Conservation (phyloP, 2,113 vertebrate genomes). For the Bambusicola thoracicus region DNA sequence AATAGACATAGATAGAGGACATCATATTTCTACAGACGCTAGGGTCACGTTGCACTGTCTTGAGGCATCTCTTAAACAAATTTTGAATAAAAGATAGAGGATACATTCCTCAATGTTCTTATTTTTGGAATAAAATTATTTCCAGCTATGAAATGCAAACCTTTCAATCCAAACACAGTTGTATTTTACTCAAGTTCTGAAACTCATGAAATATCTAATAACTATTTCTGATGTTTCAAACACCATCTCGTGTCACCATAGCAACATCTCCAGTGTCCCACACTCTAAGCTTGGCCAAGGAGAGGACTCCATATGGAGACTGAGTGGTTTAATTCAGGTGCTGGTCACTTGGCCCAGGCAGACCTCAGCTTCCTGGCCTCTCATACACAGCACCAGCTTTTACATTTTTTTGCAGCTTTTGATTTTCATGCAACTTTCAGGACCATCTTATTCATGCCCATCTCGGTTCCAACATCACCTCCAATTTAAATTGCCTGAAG, state of each 20-base stretch:
- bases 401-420: neutral
- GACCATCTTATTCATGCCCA: neutral
- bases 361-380: neutral
- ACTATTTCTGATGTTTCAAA: neutral
- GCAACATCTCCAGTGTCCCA: neutral
- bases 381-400: neutral
- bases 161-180: neutral
- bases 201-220: neutral
- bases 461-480: neutral
- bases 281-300: rapidly evolving
- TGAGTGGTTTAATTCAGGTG: neutral
- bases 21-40: neutral
- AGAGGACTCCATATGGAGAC: rapidly evolving
- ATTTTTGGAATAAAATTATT: neutral
- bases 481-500: neutral
- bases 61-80: neutral
- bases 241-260: neutral
- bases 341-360: neutral
- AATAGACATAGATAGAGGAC: neutral
- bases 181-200: neutral
- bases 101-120: neutral
- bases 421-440: neutral
- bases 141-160: neutral
- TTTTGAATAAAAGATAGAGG: neutral
- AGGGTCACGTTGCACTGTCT: neutral